These are phyloP conservation scores for Isurus oxyrinchus DNA, from an alignment of 2,113 vertebrate species.

Conservation along the genomic window DNA sequence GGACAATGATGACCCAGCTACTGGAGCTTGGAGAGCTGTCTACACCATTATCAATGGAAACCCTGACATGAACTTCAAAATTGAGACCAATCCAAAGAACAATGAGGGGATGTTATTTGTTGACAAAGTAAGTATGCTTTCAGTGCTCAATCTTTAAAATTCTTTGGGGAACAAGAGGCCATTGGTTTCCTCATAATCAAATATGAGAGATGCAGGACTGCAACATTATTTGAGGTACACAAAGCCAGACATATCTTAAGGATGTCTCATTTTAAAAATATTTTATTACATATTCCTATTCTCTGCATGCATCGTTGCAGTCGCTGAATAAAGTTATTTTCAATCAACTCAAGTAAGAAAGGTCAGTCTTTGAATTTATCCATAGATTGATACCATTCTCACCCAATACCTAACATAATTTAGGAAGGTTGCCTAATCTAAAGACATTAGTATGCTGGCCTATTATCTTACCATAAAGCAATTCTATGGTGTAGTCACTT, in stretches of 20 bases:
- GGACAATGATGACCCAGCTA: slow-evolving; percentile 82
- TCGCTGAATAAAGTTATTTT: not conserved
- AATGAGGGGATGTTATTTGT: slow-evolving; percentile 95
- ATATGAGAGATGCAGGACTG: not conserved
- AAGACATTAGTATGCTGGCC: too few species aligned
- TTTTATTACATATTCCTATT: not conserved
- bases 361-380: not conserved
- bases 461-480: not conserved
- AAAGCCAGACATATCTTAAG: not conserved
- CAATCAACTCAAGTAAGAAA: not conserved
- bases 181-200: not conserved
- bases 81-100: slow-evolving; percentile 86
- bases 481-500: not conserved
- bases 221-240: not conserved
- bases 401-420: not conserved
- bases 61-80: slow-evolving; percentile 79
- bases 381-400: not conserved
- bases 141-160: not conserved
- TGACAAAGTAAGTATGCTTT: slow-evolving; percentile 68
- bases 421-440: not conserved
- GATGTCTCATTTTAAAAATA: not conserved
- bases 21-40: slow-evolving; percentile 79
- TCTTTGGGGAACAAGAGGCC: not conserved
- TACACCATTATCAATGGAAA: slow-evolving; percentile 94
- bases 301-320: not conserved